Percentiles rank a stretch among this genome's conserved stretches.
These are phyloP conservation scores for Scolanthus callimorphus DNA, from an alignment of 92 coral and sea anemone genomes.

Conservation along the genomic window DNA sequence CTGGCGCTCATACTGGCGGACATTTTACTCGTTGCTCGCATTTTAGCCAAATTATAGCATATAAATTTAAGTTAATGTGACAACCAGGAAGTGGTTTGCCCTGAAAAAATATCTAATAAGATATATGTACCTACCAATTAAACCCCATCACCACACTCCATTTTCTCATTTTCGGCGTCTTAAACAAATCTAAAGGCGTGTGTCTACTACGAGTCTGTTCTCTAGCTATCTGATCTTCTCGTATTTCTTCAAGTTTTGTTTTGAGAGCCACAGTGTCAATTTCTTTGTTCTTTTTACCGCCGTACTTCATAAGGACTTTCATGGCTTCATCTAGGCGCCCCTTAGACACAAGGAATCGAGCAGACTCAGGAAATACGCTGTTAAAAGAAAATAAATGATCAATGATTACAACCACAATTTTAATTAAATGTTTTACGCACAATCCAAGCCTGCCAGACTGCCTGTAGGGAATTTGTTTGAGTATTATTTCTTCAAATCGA, in stretches of 20 bases:
- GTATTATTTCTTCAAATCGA: too few relatives aligned
- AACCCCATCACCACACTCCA: slow-evolving; percentile 31
- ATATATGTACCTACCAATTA: slow-evolving; percentile 44
- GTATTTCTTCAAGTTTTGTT: slow-evolving; percentile 13
- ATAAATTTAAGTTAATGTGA: too few relatives aligned
- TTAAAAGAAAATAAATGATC: not conserved
- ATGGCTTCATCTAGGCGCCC: slow-evolving; percentile 39
- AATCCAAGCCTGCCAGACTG: too few relatives aligned
- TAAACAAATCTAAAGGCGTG: slow-evolving; percentile 39
- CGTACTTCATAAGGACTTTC: slow-evolving; percentile 29
- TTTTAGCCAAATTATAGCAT: too few relatives aligned
- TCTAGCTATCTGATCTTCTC: slow-evolving; percentile 22
- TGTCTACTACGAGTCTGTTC: slow-evolving; percentile 14
- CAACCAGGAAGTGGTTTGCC: too few relatives aligned
- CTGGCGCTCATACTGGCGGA: too few relatives aligned
- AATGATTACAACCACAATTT: too few relatives aligned
- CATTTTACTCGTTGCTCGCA: too few relatives aligned
- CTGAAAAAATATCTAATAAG: too few relatives aligned
- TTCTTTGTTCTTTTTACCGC: slow-evolving; percentile 25
- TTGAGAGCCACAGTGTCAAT: slow-evolving; percentile 9
- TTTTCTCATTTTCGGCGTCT: slow-evolving; percentile 50
- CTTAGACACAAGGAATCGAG: slow-evolving; percentile 48
- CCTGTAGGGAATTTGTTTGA: too few relatives aligned
- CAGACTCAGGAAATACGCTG: slow-evolving; percentile 30
- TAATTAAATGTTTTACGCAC: too few relatives aligned